Conservation (phyloP, 1,140 invertebrate genomes). For the Euura lappo region DNA sequence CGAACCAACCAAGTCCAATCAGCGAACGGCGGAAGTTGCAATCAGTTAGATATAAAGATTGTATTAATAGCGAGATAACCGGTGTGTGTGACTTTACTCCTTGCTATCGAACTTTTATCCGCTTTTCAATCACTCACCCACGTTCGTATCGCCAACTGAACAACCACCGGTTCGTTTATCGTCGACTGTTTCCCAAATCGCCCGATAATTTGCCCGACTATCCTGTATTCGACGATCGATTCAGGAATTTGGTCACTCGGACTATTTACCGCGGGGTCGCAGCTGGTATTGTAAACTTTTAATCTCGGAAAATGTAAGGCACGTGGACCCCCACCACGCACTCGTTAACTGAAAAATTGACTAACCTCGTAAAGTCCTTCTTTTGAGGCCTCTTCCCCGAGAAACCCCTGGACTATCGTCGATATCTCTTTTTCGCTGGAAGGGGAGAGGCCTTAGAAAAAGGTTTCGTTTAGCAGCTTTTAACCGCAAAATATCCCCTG, state of each 20-base stretch:
- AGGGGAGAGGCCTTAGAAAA: too few species aligned
- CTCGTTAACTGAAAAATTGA: background rate
- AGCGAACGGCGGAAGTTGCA: too few species aligned
- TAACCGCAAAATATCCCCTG: background rate
- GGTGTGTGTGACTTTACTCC: background rate
- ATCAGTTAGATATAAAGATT: too few species aligned
- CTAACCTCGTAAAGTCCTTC: background rate
- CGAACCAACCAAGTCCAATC: too few species aligned
- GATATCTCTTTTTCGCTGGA: background rate
- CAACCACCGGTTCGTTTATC: background rate
- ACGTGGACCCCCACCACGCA: background rate
- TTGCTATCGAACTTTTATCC: background rate
- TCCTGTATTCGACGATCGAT: background rate
- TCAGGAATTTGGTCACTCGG: background rate
- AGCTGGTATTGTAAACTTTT: background rate
- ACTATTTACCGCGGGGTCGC: background rate
- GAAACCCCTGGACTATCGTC: background rate
- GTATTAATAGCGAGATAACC: too few species aligned
- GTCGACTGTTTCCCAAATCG: background rate
- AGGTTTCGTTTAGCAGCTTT: background rate
- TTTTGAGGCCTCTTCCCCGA: background rate
- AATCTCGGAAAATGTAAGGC: background rate
- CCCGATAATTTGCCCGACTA: background rate
- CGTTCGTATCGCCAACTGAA: background rate
- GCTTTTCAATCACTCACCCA: background rate